These are phyloP conservation scores for Papilio helenus DNA, from an alignment of 1,140 invertebrate genomes.

Conservation along the genomic window DNA sequence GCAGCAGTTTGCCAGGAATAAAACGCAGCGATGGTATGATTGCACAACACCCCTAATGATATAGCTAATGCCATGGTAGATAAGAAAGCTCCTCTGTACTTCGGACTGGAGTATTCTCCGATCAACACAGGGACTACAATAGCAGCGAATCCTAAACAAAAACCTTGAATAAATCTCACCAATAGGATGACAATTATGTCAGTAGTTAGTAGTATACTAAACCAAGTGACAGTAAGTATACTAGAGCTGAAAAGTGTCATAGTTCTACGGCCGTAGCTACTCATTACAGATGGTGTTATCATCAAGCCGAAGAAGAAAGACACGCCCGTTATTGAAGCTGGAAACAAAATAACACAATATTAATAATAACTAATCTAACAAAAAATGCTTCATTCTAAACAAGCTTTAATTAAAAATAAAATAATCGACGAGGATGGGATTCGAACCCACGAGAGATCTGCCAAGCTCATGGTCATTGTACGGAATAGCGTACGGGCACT, in stretches of 20 bases:
- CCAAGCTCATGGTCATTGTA: too few relatives aligned
- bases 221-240: background rate
- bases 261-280: background rate
- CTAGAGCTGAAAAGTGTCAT: background rate
- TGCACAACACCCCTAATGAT: constrained; percentile 48
- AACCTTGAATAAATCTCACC: background rate
- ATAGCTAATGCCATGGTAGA: constrained; percentile 53
- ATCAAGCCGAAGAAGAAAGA: background rate
- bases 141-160: background rate
- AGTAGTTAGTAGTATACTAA: background rate
- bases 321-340: background rate
- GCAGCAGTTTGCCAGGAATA: constrained; percentile 52
- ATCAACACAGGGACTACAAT: constrained; percentile 51
- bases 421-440: constrained; percentile 91
- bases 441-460: constrained; percentile 95
- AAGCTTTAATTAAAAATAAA: constrained; percentile 24
- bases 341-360: background rate
- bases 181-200: background rate
- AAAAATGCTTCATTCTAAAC: background rate
- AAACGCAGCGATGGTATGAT: constrained; percentile 54
- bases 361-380: background rate
- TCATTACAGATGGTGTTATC: background rate
- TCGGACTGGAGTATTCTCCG: constrained; percentile 60
- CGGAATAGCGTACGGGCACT: too few relatives aligned
- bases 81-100: constrained; percentile 55